These are phyloP conservation scores for Chaetophractus vellerosus DNA, from an alignment of 2,797 vertebrate genomes.

Conservation along the genomic window DNA sequence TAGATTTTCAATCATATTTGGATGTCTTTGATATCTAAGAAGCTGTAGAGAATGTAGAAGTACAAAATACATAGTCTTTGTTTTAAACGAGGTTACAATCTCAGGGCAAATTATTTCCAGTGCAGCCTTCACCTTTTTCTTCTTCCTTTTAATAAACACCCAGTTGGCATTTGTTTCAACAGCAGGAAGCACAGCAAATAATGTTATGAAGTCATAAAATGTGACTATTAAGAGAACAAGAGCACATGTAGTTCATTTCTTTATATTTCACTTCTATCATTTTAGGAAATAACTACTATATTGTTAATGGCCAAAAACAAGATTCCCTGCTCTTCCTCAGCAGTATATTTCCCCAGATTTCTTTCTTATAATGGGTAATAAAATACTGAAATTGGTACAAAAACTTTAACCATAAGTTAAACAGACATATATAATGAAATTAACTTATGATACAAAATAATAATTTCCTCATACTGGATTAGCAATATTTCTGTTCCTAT, in stretches of 20 bases:
- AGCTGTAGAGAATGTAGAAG: neutral
- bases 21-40: neutral
- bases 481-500: neutral
- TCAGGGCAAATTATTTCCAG: neutral
- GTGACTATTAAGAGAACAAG: neutral
- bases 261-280: neutral
- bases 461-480: neutral
- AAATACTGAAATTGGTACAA: constrained; percentile 13
- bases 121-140: neutral
- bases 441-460: neutral
- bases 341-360: neutral
- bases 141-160: constrained; percentile 9
- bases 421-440: constrained; percentile 13
- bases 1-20: neutral
- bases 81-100: neutral
- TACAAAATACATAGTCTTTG: neutral
- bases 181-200: neutral
- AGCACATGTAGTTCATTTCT: neutral
- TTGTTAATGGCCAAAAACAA: constrained; percentile 31
- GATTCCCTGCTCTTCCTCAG: neutral
- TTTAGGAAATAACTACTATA: neutral
- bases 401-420: neutral
- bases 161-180: neutral
- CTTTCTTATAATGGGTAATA: neutral
- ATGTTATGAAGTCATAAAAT: neutral